These are phyloP conservation scores for Fistularia commersonii DNA, from an alignment of 2,797 vertebrate species.

Conservation along the genomic window DNA sequence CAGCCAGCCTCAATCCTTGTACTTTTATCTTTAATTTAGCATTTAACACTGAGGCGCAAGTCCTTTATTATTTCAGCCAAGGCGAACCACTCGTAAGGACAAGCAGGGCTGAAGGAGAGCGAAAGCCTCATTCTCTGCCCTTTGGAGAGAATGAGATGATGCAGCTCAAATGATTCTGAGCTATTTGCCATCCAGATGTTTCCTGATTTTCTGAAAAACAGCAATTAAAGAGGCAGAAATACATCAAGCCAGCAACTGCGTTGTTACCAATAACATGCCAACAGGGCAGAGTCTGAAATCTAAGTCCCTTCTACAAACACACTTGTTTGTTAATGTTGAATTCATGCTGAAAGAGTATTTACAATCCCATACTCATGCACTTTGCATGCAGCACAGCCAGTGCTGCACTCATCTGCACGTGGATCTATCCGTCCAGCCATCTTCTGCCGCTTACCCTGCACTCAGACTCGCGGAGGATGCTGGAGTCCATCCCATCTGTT, in stretches of 20 bases:
- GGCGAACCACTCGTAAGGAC: background rate
- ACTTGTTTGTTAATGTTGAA: no score
- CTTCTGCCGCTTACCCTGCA: no score
- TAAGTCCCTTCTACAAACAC: no score
- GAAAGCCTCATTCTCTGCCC: conserved; percentile 19
- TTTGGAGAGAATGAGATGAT: conserved; percentile 35
- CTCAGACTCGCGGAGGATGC: no score
- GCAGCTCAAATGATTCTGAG: conserved; percentile 42
- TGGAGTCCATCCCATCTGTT: no score
- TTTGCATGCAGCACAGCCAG: no score
- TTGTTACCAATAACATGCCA: no score
- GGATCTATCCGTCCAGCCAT: no score
- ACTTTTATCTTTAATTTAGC: conserved; percentile 6
- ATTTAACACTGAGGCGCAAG: conserved; percentile 10
- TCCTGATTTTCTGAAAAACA: conserved; percentile 18
- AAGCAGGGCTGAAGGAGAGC: conserved; percentile 4
- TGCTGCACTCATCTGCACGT: no score
- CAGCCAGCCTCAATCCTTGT: conserved; percentile 1
- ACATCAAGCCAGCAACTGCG: background rate
- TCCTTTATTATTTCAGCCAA: conserved; percentile 15
- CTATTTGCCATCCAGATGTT: conserved; percentile 37
- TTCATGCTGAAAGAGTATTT: no score
- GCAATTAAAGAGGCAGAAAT: conserved; percentile 21
- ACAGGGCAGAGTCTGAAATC: no score
- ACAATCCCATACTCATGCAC: no score